phyloP scores from a whole-genome alignment of 2,888 invertebrate genomes.

The Epirrhoe alternata region DNA sequence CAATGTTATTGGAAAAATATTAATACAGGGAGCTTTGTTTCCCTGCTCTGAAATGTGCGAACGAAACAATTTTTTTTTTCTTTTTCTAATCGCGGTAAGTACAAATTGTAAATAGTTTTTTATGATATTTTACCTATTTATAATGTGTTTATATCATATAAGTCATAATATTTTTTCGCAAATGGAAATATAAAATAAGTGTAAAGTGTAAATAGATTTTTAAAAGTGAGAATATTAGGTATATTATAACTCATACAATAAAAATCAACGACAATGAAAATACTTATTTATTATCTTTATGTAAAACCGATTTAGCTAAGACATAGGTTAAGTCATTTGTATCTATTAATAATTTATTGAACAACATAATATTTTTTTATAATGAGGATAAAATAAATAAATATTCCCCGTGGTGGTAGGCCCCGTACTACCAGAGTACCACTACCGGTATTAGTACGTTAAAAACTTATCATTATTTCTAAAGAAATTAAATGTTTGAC shows the following conservation, averaged over 20 bases:
- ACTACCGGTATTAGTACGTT: no score
- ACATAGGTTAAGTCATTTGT: background rate
- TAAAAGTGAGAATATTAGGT: background rate
- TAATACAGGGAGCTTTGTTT: background rate
- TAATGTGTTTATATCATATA: no score
- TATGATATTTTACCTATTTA: no score
- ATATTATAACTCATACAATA: background rate
- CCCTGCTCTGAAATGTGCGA: background rate
- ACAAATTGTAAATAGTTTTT: no score
- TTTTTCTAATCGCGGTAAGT: background rate
- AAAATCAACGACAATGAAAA: background rate
- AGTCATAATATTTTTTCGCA: background rate
- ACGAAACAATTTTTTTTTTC: background rate
- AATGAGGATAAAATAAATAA: no score
- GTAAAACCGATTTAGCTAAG: background rate
- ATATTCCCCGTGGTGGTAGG: no score
- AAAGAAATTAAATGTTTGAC: no score
- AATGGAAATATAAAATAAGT: background rate
- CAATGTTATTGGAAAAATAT: background rate
- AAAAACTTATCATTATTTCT: no score
- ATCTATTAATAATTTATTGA: no score
- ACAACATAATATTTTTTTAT: no score
- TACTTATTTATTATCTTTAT: background rate
- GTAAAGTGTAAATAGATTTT: background rate
- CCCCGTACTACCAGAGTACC: no score